Percentiles rank a stretch among this genome's conserved stretches.
phyloP scores from a whole-genome alignment of 2,113 vertebrate species.

The Neolamprologus sp. region DNA sequence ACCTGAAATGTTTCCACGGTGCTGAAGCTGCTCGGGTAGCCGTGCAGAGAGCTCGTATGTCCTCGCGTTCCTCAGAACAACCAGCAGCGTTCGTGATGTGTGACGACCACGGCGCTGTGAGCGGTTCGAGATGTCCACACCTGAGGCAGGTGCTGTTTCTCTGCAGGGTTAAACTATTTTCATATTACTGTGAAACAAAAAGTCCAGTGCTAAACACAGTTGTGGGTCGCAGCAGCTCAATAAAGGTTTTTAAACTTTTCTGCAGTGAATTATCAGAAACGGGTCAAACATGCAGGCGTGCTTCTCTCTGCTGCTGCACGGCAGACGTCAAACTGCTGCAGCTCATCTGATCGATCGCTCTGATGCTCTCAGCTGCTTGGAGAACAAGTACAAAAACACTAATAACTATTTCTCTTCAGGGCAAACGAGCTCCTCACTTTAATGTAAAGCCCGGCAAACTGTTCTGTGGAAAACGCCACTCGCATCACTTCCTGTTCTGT shows the following conservation, averaged over 20 bases:
- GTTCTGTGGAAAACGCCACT: not conserved
- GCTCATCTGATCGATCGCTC: not conserved
- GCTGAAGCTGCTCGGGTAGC: not conserved
- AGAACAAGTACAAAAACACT: not conserved
- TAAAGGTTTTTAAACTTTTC: not conserved
- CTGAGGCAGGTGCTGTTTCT: fast-evolving
- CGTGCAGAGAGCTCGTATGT: not conserved
- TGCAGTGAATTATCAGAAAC: fast-evolving
- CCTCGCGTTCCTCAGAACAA: not conserved
- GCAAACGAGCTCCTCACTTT: not conserved
- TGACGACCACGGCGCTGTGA: not conserved
- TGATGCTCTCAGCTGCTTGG: not conserved
- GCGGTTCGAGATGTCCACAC: fast-evolving
- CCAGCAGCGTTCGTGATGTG: not conserved
- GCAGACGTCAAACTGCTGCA: not conserved
- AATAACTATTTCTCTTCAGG: not conserved
- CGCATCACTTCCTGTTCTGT: not conserved
- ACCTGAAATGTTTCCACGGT: not conserved
- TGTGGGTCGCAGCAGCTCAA: not conserved
- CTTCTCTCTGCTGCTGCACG: fast-evolving
- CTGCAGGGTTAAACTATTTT: not conserved
- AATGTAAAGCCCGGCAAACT: not conserved
- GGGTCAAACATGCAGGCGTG: fast-evolving
- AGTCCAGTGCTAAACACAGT: not conserved
- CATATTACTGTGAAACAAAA: not conserved